A percentile compares a stretch with the other conserved stretches of the same genome.
These are phyloP conservation scores for Lepidocolaptes lacrymiger DNA, from an alignment of 2,797 vertebrate species.

Conservation along the genomic window DNA sequence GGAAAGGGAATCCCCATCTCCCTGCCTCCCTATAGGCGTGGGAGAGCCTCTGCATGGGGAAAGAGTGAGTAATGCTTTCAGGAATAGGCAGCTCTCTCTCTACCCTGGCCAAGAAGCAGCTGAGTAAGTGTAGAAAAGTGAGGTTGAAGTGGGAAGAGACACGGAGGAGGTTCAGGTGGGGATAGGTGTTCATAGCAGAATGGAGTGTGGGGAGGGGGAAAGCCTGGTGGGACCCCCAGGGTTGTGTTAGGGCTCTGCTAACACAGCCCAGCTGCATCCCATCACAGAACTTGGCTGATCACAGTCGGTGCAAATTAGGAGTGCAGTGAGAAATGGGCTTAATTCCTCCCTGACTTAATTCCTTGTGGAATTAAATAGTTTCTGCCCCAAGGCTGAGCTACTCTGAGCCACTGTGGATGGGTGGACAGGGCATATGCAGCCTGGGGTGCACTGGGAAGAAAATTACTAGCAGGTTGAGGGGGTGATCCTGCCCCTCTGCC, in stretches of 20 bases:
- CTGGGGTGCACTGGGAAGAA: not conserved
- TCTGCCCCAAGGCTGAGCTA: not conserved
- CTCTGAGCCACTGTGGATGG: not conserved
- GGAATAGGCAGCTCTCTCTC: not conserved
- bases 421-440: accelerated
- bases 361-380: not conserved
- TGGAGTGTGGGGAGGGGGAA: not conserved
- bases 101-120: accelerated
- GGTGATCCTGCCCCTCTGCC: not conserved
- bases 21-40: not conserved
- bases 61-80: not conserved
- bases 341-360: not conserved
- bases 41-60: not conserved
- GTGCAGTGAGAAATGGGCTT: not conserved
- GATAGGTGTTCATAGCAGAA: not conserved
- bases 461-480: not conserved
- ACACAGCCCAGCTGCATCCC: not conserved
- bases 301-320: not conserved
- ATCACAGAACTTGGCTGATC: not conserved
- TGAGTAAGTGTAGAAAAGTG: not conserved
- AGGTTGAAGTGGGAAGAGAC: not conserved
- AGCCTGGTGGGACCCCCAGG: not conserved
- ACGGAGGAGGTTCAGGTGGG: not conserved
- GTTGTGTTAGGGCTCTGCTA: not conserved
- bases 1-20: constrained; percentile 15